Conservation (phyloP, 2,797 vertebrate genomes). For the Poecile montanus region DNA sequence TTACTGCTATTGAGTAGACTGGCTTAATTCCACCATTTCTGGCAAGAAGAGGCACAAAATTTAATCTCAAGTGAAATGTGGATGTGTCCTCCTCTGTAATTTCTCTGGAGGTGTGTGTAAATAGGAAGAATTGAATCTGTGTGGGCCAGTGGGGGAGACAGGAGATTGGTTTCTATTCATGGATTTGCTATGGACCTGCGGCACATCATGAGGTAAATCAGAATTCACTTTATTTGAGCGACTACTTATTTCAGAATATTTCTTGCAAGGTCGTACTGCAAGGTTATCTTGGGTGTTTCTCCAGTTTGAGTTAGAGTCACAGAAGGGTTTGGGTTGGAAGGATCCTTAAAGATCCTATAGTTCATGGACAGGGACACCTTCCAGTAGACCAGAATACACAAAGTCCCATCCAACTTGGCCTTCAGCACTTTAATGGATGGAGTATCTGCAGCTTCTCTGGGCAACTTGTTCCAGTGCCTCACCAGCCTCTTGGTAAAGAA, state of each 20-base stretch:
- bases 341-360: not conserved
- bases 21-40: conserved; percentile 25
- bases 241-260: not conserved
- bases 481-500: not conserved
- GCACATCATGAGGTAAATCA: conserved; percentile 14
- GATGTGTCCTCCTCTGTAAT: not conserved
- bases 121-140: not conserved
- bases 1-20: not conserved
- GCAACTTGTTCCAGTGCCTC: not conserved
- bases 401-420: not conserved
- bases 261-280: not conserved
- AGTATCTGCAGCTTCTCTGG: not conserved
- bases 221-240: not conserved
- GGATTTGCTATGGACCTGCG: not conserved
- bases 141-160: not conserved
- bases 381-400: not conserved
- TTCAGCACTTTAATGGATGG: not conserved
- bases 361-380: not conserved
- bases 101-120: conserved; percentile 15
- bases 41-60: not conserved
- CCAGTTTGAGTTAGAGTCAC: not conserved
- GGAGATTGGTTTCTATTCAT: not conserved
- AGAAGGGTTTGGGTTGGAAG: not conserved
- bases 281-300: not conserved
- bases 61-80: conserved; percentile 1